Evolutionary conservation across 2,113 vertebrate species (phyloP), one percentile per base, ranked within the genome.

Genomic region (Leptosomus discolor): DNA sequence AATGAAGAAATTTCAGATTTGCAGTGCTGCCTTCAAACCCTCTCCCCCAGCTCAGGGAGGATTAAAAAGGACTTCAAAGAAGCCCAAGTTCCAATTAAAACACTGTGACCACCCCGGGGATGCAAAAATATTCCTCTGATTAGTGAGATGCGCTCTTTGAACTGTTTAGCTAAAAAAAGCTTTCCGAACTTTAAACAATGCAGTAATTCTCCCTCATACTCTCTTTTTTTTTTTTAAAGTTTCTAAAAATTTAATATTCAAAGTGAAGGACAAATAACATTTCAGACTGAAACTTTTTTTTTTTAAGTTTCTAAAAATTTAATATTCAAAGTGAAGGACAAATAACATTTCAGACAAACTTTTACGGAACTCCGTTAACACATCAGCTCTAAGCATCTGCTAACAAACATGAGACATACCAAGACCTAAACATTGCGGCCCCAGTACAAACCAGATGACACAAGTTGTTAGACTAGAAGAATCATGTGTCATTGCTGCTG

Each of bases 41-140:
- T 92, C 92, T 96, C 97, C 95, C 89, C 95, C 88, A 95, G 97
- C 97, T 97, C 98, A 91, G 93, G 96, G 91, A 98, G 98, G 98
- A 98, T 98, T 98, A 98, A 95, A 94, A 93, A 96, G 96, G 97
- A 97, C 98, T 98, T 98, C 98, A 98, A 98, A 98, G 97, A 84
- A 97, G 96, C 95, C 90, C 1, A n/a, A 97, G 97, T 96, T 95
- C 98, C 98, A 98, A 98, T 98, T 98, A 98, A 98, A 98, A 96
- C 94, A 84, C 79, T 97, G 97, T 94, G 97, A 96, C 98, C 97
- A 98, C 97, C 97, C 96, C 9, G 36, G 98, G 97, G 98, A 98
- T 4, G 60, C 96, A 85, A 93, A 97, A 97, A 98, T 90, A 97
- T 97, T 97, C 97, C 84, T 98, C 98, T 98, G 97, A 98, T 98